Percentiles rank a stretch among this genome's conserved stretches.
Evolutionary conservation across 1,140 invertebrate genomes (phyloP).

Genomic region (Paracyclopina nana): DNA sequence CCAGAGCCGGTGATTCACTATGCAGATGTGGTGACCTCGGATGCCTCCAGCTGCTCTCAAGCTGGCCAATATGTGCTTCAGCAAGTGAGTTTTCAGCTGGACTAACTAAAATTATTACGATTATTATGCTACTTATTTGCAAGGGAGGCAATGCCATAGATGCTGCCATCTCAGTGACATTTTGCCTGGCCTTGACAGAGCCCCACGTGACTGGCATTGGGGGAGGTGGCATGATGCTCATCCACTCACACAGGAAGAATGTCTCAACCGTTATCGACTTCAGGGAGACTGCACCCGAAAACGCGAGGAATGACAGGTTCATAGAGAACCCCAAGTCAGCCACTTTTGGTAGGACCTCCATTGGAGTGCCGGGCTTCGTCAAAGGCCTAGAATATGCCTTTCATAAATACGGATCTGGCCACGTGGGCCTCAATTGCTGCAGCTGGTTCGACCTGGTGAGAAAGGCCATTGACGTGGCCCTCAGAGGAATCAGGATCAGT

Average conservation of each 20-base stretch:
- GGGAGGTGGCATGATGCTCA: conserved; percentile 46
- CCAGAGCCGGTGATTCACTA: no score
- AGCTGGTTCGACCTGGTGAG: conserved; percentile 40
- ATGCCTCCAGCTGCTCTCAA: conserved; percentile 36
- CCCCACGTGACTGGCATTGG: conserved; percentile 47
- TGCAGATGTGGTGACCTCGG: conserved; percentile 24
- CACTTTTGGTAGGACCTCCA: conserved; percentile 12
- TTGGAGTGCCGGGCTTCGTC: conserved; percentile 35
- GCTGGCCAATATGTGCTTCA: conserved; percentile 43
- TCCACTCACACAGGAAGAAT: conserved; percentile 40
- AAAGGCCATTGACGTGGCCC: conserved; percentile 40
- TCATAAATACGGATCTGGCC: conserved; percentile 29
- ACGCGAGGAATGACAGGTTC: conserved; percentile 15
- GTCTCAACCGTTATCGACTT: conserved; percentile 35
- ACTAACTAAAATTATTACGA: no score
- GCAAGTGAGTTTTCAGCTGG: no score
- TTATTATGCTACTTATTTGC: no score
- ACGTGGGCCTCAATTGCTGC: conserved; percentile 26
- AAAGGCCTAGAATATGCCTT: conserved; percentile 37
- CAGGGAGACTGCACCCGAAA: conserved; percentile 21
- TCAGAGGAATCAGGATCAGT: conserved; percentile 26
- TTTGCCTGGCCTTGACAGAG: conserved; percentile 43
- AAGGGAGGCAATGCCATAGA: conserved; percentile 46
- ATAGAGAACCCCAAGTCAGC: conserved; percentile 10
- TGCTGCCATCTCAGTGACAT: conserved; percentile 40